Base-by-base conservation (phyloP, 2,888 invertebrate genomes). In the Drosophila maculinotata region DNA sequence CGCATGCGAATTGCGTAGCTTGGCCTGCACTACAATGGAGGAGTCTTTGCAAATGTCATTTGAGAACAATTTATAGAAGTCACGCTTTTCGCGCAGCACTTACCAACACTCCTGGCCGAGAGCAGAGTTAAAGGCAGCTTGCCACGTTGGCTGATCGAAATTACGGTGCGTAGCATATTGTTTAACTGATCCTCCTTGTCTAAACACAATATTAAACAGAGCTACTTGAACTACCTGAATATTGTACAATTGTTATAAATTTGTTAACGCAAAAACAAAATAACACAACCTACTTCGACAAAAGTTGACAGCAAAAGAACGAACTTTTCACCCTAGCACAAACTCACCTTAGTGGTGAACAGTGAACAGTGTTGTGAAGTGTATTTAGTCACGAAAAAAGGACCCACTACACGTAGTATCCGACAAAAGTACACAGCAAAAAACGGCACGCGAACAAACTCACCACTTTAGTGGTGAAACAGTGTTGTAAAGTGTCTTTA, bases 241-340 rank as follows among this genome's bases (percentile, higher is more conserved):
- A 48, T 71, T 60, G 35, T 36, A 31, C 30, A 39, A 33, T 45
- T 38, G 36, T 45, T n/a, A 23, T 28, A 38, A 25, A 30, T 25
- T 35, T 41, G 42, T 41, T 23, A n/a, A 5, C 17, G 8, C 20
- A 9, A 26, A 36, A 26, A 6, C 10, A 17, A 12, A 30, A 35
- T 17, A 33, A n/a, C 30, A 17, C 26, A 17, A 59, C 51, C 35
- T 45, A 53, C 54, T 59, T 48, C 9, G 3, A 54, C 54, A 41
- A 69, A 69, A 36, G 51, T 33, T 72, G 69, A 74, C 65, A 60
- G 75, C 17, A 58, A 64, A 48, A 49, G 54, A 25, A 49, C 7
- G 20, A 35, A 28, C 38, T 38, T 39, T 12, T 35, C 35, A 49
- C 44, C 14, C 15, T 4, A n/a, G 23, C 7, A 2, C 0, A 62